Conservation (phyloP, 2,888 invertebrate genomes). For the Malachius bipustulatus region DNA sequence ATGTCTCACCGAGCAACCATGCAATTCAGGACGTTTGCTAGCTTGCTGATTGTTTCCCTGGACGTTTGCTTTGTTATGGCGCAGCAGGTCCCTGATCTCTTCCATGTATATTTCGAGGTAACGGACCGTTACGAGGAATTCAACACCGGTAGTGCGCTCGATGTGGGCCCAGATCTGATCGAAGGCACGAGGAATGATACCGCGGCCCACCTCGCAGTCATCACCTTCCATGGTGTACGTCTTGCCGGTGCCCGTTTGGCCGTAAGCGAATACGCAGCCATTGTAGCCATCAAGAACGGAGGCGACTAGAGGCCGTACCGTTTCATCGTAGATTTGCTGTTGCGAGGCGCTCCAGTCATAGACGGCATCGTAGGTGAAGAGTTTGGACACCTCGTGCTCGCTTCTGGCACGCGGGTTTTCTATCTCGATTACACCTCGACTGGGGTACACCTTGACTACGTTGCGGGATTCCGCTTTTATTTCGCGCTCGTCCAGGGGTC, state of each 20-base stretch:
- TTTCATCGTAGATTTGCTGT: slow-evolving; percentile 89
- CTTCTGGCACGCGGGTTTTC: slow-evolving; percentile 65
- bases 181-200: slow-evolving; percentile 72
- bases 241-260: slow-evolving; percentile 95
- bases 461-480: slow-evolving; percentile 57
- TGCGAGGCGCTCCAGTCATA: slow-evolving; percentile 87
- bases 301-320: slow-evolving; percentile 86
- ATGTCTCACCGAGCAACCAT: slow-evolving; percentile 92
- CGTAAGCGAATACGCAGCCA: slow-evolving; percentile 98
- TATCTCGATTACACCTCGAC: slow-evolving; percentile 83
- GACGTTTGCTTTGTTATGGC: too few relatives aligned
- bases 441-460: slow-evolving; percentile 74
- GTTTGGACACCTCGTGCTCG: slow-evolving; percentile 65
- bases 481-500: slow-evolving; percentile 88
- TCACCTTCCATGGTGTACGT: slow-evolving; percentile 67
- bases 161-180: slow-evolving; percentile 97
- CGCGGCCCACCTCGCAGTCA: slow-evolving; percentile 52
- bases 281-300: slow-evolving; percentile 96
- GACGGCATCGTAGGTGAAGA: slow-evolving; percentile 96
- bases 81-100: slow-evolving; percentile 66
- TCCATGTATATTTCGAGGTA: slow-evolving; percentile 97
- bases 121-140: slow-evolving; percentile 91
- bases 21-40: slow-evolving; percentile 42
- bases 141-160: slow-evolving; percentile 76
- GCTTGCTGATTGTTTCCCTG: too few relatives aligned